A percentile compares a stretch with the other conserved stretches of the same genome.
phyloP scores from a whole-genome alignment of 1,140 invertebrate species.

The Leptestheria dahalacensis region DNA sequence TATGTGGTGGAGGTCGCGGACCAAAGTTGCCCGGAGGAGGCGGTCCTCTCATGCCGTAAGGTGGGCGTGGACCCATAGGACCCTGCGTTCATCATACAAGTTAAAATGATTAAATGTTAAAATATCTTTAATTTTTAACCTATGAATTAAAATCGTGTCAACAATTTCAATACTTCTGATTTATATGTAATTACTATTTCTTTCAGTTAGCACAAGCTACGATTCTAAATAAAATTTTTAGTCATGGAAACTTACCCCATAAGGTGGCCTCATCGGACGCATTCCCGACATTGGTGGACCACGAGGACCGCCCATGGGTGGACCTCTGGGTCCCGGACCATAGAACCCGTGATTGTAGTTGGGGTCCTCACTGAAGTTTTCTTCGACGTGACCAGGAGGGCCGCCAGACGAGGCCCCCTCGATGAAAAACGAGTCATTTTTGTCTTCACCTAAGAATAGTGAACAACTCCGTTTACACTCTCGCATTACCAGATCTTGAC shows the following conservation, averaged over 20 bases:
- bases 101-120: background rate
- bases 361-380: slow-evolving; percentile 4
- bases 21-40: background rate
- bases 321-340: background rate
- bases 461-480: background rate
- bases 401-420: background rate
- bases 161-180: no score
- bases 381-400: background rate
- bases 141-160: no score
- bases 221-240: background rate
- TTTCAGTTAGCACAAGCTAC: background rate
- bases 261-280: background rate
- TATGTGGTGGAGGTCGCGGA: background rate
- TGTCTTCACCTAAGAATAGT: background rate
- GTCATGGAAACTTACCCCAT: background rate
- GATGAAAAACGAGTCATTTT: slow-evolving; percentile 10
- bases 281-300: slow-evolving; percentile 4
- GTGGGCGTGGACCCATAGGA: background rate
- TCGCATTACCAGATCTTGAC: background rate
- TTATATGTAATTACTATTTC: background rate
- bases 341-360: background rate
- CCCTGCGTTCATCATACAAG: background rate
- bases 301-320: slow-evolving; percentile 11
- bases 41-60: background rate
- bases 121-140: no score